Evolutionary conservation across 2,888 invertebrate species (phyloP).

Genomic region (Dicyrtoma fusca): DNA sequence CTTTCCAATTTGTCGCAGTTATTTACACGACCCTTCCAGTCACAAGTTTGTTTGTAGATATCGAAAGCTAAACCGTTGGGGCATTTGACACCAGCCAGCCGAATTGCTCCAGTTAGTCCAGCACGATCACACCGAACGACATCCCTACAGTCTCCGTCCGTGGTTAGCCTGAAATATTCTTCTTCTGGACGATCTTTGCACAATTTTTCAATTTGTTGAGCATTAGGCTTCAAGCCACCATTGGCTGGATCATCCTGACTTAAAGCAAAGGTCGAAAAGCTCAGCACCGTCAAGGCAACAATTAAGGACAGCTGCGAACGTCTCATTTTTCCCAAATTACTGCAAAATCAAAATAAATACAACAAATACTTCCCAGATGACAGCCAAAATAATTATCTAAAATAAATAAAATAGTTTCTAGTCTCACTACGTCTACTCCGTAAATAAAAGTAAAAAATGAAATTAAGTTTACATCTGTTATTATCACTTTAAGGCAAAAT

Average conservation of each 20-base stretch:
- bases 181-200: conserved; percentile 86
- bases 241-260: conserved; percentile 37
- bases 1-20: conserved; percentile 92
- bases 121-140: conserved; percentile 94
- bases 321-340: conserved; percentile 11
- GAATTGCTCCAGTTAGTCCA: conserved; percentile 80
- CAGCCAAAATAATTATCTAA: not conserved
- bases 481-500: not conserved
- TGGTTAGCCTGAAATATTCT: conserved; percentile 85
- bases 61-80: conserved; percentile 90
- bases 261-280: conserved; percentile 10
- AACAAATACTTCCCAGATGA: not conserved
- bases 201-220: conserved; percentile 70
- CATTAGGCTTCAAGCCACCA: conserved; percentile 48
- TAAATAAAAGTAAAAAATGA: not conserved
- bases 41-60: conserved; percentile 91
- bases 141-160: conserved; percentile 87
- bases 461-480: not conserved
- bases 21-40: conserved; percentile 95
- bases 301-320: not conserved
- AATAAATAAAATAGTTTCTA: not conserved
- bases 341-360: not conserved
- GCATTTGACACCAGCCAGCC: conserved; percentile 86
- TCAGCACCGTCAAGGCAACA: conserved; percentile 10
- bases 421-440: too few species aligned